Evolutionary conservation across 2,113 vertebrate species (phyloP), one percentile per base, ranked within the genome.

Genomic region (Odocoileus virginianus): DNA sequence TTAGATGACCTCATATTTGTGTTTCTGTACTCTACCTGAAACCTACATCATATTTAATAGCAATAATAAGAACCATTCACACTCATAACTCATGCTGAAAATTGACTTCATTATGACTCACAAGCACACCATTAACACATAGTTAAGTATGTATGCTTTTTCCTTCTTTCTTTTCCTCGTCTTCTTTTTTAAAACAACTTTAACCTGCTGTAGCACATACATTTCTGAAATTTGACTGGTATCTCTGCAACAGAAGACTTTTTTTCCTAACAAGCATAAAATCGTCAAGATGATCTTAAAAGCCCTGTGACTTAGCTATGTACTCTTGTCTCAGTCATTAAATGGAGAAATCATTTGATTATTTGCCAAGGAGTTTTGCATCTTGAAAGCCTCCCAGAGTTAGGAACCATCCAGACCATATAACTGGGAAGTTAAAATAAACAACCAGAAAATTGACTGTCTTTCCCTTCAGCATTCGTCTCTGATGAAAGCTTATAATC

Each of bases 401-500:
- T 93, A 94, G 96, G 95, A 76, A 87, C 74, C 84, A 23, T 79
- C 89, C 90, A 98, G 95, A 96, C 88, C 83, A 40, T 54, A 76
- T 89, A 96, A 86, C 78, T 93, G 45, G 40, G 87, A 93, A 92
- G 87, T 98, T 97, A 94, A 96, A 97, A 96, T 96, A 95, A 95
- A 97, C 30, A 83, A 87, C 87, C 89, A 86, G 85, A 91, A 92
- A 97, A 96, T 88, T 7, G 50, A 87, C 36, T 54, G 45, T 45
- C 40, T 98, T 96, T 97, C 71, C 52, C 43, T 92, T 91, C 58
- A 64, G 21, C 79, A 50, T 91, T 94, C 92, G 79, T 97, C 64
- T 78, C 57, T 71, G 58, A 96, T 45, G 45, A 89, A 96, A 91
- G 86, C 40, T 95, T 94, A 25, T 89, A 86, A 87, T 89, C 94